A percentile compares a stretch with the other conserved stretches of the same genome.
phyloP scores from a whole-genome alignment of 2,797 vertebrate genomes.

The Acipenser ruthenus region DNA sequence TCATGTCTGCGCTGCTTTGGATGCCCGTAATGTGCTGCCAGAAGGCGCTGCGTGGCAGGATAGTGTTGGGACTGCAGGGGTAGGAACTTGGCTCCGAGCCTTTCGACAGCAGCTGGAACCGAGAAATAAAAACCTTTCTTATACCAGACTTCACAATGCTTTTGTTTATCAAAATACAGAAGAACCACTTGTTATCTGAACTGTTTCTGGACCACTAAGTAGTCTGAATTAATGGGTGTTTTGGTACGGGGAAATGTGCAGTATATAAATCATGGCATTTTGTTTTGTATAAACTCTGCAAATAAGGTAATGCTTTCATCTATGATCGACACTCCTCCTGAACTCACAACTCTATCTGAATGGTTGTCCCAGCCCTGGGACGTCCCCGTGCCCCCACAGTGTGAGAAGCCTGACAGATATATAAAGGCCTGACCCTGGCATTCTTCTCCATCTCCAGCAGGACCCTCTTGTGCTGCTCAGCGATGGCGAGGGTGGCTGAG shows the following conservation, averaged over 20 bases:
- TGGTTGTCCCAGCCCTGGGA: too few relatives aligned
- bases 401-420: neutral
- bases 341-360: neutral
- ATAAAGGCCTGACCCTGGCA: constrained; percentile 65
- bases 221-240: too few relatives aligned
- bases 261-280: too few relatives aligned
- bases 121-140: neutral
- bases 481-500: constrained; percentile 81
- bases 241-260: too few relatives aligned
- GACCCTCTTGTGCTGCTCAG: constrained; percentile 88
- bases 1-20: constrained; percentile 64
- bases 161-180: too few relatives aligned
- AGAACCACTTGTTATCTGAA: too few relatives aligned
- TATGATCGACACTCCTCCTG: neutral
- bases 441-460: constrained; percentile 91
- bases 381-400: too few relatives aligned
- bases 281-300: too few relatives aligned
- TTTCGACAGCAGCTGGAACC: constrained; percentile 70
- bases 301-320: too few relatives aligned
- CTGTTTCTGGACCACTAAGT: too few relatives aligned
- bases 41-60: constrained; percentile 88
- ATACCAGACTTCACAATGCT: too few relatives aligned
- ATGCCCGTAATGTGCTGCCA: constrained; percentile 94
- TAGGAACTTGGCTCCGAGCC: constrained; percentile 76
- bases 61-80: constrained; percentile 81